phyloP scores from a whole-genome alignment of 2,888 invertebrate genomes.

The Punctoribates punctum region DNA sequence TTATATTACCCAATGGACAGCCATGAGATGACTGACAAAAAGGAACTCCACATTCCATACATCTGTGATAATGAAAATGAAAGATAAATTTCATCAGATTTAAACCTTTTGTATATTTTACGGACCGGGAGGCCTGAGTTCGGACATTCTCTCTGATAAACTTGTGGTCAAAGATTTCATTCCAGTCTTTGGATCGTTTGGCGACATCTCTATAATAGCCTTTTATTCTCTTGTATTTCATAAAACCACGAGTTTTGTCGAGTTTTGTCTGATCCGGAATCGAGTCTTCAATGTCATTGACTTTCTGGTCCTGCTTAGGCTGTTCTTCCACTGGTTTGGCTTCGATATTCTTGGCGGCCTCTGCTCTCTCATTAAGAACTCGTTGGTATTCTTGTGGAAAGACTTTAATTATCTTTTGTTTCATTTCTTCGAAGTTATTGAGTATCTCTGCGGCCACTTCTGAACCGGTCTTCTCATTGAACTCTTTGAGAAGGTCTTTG shows the following conservation, averaged over 20 bases:
- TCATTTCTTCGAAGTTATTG: conserved; percentile 71
- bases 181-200: conserved; percentile 87
- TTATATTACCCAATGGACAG: conserved; percentile 95
- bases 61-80: conserved; percentile 55
- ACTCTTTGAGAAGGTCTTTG: conserved; percentile 73
- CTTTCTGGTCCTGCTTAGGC: conserved; percentile 27
- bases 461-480: conserved; percentile 81
- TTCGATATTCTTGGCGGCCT: neutral
- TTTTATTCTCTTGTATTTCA: conserved; percentile 89
- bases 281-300: conserved; percentile 49
- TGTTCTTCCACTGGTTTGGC: neutral
- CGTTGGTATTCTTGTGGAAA: conserved; percentile 96
- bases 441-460: conserved; percentile 74
- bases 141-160: conserved; percentile 76
- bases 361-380: conserved; percentile 65
- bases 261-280: conserved; percentile 68
- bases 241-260: conserved; percentile 69
- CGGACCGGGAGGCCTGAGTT: conserved; percentile 74
- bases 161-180: conserved; percentile 85
- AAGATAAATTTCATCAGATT: neutral
- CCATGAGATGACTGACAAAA: conserved; percentile 93
- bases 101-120: too few species aligned
- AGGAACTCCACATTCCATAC: conserved; percentile 98
- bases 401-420: conserved; percentile 82
- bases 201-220: conserved; percentile 78